phyloP scores from a whole-genome alignment of 2,888 invertebrate genomes.

The Andrena fulva region DNA sequence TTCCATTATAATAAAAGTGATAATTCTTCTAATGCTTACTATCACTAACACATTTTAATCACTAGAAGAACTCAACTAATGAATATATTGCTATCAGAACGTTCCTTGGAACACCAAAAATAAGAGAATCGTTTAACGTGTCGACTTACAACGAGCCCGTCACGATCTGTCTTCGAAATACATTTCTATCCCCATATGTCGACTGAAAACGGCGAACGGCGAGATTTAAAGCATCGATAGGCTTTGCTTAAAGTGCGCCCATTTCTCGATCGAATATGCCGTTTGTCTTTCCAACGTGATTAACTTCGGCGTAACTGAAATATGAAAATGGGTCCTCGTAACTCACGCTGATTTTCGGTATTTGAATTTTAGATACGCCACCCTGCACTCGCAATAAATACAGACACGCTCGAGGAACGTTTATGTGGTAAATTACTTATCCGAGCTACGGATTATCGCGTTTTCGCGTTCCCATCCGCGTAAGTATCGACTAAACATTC shows the following conservation, averaged over 20 bases:
- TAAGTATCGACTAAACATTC: slow-evolving; percentile 49
- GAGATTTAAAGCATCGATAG: background rate
- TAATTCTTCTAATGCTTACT: too few species aligned
- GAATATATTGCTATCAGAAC: background rate
- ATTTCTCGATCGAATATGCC: slow-evolving; percentile 12
- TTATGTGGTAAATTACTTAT: slow-evolving; percentile 58
- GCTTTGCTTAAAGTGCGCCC: background rate
- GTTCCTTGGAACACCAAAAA: background rate
- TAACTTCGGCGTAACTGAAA: slow-evolving; percentile 44
- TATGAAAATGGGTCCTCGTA: slow-evolving; percentile 42
- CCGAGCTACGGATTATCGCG: slow-evolving; percentile 41
- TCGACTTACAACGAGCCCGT: background rate
- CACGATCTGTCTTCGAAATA: background rate
- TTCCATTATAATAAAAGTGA: too few species aligned
- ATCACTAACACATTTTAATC: too few species aligned
- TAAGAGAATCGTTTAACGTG: background rate
- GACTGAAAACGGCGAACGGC: background rate
- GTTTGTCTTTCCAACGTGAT: slow-evolving; percentile 26
- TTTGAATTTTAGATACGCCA: slow-evolving; percentile 52
- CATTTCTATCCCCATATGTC: background rate
- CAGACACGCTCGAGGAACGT: slow-evolving; percentile 29
- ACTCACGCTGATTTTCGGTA: slow-evolving; percentile 41
- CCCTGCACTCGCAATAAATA: slow-evolving; percentile 42
- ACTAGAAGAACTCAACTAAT: too few species aligned
- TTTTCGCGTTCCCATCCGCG: slow-evolving; percentile 32